These are phyloP conservation scores for Acromyrmex charruanus DNA, from an alignment of 1,140 invertebrate genomes.

Conservation along the genomic window DNA sequence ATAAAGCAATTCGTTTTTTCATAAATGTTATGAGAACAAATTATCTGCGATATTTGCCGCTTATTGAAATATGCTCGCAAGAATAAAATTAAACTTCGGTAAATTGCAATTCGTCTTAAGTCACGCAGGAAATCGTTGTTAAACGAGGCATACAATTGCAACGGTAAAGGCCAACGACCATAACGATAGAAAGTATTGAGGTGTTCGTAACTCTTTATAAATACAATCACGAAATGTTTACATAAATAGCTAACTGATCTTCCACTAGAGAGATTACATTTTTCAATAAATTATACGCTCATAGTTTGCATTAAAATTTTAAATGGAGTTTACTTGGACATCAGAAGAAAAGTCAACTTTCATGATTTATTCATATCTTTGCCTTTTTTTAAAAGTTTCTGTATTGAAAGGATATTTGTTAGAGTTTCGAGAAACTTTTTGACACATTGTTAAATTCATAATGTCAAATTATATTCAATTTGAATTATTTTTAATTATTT, in stretches of 20 bases:
- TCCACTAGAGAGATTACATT: conserved; percentile 22
- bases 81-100: conserved; percentile 39
- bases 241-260: conserved; percentile 52
- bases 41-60: neutral
- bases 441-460: no score
- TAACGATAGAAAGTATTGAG: conserved; percentile 75
- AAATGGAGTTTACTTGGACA: neutral
- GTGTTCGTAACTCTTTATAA: conserved; percentile 4
- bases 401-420: neutral
- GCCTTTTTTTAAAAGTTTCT: neutral
- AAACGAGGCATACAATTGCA: conserved; percentile 68
- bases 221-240: conserved; percentile 43
- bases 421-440: neutral
- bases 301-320: neutral
- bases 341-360: conserved; percentile 39
- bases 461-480: no score
- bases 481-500: no score
- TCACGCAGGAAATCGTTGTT: conserved; percentile 58
- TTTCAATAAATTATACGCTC: neutral
- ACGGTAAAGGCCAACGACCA: conserved; percentile 75
- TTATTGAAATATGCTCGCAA: conserved; percentile 7
- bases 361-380: neutral
- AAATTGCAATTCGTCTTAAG: conserved; percentile 67
- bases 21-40: neutral
- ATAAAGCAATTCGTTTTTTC: conserved; percentile 1